Conservation (phyloP, 2,113 vertebrate genomes). For the Hippocampus guttulatus region DNA sequence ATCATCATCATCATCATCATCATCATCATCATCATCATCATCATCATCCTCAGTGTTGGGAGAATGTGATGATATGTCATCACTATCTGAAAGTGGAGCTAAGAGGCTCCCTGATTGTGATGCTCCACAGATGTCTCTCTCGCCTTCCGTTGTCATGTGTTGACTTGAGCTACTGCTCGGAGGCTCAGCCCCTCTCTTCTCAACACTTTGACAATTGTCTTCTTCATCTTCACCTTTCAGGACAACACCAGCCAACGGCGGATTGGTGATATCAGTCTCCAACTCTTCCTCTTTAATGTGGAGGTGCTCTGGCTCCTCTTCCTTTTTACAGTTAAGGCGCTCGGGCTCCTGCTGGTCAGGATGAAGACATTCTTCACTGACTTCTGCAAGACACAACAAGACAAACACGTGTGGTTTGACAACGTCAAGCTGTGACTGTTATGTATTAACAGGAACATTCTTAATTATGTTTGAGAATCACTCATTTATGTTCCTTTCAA, state of each 20-base stretch:
- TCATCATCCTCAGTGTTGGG: neutral
- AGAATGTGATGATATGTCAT: neutral
- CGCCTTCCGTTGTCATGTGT: neutral
- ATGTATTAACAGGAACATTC: no score
- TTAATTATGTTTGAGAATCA: no score
- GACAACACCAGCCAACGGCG: neutral
- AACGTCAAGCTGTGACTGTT: no score
- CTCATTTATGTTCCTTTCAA: no score
- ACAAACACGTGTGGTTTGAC: neutral
- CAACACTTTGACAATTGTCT: neutral
- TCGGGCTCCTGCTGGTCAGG: neutral
- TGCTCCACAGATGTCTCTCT: neutral
- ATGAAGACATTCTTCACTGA: neutral
- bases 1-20: neutral
- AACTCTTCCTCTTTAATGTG: neutral
- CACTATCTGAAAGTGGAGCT: neutral
- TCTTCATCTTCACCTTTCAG: neutral
- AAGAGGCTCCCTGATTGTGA: neutral
- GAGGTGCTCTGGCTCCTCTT: neutral
- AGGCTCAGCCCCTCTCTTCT: neutral
- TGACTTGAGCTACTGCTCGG: neutral
- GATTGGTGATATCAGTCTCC: neutral
- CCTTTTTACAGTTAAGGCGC: neutral
- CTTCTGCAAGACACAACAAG: neutral
- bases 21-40: neutral